Percentiles rank a stretch among this genome's conserved stretches.
These are phyloP conservation scores for Rhynchomys soricoides DNA, from an alignment of 2,113 vertebrate genomes.

Conservation along the genomic window DNA sequence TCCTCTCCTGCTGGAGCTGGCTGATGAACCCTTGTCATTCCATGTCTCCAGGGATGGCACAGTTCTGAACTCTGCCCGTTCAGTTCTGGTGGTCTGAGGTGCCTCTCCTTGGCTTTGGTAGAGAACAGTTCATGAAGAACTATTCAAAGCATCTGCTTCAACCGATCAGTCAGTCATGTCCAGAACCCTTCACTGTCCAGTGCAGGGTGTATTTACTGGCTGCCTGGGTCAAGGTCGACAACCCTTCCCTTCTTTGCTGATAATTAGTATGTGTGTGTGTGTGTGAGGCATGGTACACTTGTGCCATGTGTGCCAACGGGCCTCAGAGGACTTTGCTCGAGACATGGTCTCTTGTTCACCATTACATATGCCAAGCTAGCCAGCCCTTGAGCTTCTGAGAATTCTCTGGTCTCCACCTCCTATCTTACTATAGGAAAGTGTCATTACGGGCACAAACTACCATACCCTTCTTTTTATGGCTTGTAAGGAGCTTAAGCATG, in stretches of 20 bases:
- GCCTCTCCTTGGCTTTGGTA: background rate
- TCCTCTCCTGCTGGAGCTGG: background rate
- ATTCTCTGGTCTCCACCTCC: background rate
- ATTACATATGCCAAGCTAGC: background rate
- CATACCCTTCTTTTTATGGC: background rate
- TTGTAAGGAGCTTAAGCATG: background rate
- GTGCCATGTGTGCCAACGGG: background rate
- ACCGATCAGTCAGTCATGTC: background rate
- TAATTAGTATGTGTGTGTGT: background rate
- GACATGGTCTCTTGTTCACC: background rate
- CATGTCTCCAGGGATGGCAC: no score
- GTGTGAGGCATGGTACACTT: background rate
- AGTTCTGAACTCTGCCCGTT: background rate
- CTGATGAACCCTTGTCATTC: background rate
- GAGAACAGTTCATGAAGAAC: background rate
- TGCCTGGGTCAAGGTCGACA: background rate
- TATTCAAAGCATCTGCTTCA: background rate
- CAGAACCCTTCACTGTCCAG: background rate
- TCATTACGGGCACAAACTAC: background rate
- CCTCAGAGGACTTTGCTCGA: background rate
- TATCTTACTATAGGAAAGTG: background rate
- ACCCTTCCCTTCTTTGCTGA: background rate
- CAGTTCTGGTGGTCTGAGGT: background rate
- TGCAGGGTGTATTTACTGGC: background rate
- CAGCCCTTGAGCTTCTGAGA: background rate